These are phyloP conservation scores for Trissonchulus latispiculum DNA, from an alignment of 2,888 invertebrate species.

Conservation along the genomic window DNA sequence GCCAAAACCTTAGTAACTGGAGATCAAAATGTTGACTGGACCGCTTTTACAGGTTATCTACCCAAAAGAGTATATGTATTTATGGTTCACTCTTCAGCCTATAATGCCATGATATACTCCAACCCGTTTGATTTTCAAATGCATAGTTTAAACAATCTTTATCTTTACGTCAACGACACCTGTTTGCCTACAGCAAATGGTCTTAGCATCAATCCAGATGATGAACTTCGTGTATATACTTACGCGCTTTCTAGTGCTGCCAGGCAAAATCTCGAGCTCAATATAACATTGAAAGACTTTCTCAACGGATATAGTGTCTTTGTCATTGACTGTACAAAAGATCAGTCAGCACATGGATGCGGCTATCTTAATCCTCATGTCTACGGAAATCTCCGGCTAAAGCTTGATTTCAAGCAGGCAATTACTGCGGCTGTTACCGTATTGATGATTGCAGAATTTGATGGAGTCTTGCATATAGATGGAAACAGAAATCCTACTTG, in stretches of 20 bases:
- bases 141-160: neutral
- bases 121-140: neutral
- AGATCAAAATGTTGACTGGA: conserved; percentile 11
- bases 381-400: neutral
- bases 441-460: neutral
- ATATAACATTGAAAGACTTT: neutral
- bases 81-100: neutral
- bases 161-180: neutral
- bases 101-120: neutral
- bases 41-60: neutral
- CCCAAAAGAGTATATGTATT: neutral
- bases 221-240: too few relatives aligned
- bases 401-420: neutral
- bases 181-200: neutral
- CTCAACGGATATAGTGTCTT: neutral
- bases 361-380: neutral
- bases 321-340: neutral
- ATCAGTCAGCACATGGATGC: neutral
- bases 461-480: neutral
- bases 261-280: neutral
- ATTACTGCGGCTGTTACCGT: neutral
- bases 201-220: too few relatives aligned
- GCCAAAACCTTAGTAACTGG: neutral
- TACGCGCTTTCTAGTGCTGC: neutral
- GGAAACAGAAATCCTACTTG: neutral